phyloP scores from a whole-genome alignment of 2,888 invertebrate species.

The Eupithecia abbreviata region DNA sequence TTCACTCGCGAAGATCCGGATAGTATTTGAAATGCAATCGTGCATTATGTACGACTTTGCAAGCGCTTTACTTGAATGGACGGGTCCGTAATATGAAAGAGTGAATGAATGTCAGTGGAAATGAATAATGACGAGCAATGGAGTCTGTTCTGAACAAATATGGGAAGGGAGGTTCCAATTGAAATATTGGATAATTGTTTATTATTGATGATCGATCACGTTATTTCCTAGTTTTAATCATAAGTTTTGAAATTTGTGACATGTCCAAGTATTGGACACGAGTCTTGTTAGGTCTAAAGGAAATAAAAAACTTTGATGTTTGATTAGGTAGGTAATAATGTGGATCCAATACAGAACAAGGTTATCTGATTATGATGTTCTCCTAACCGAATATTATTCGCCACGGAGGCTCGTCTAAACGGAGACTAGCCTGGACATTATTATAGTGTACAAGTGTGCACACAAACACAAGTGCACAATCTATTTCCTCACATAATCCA shows the following conservation, averaged over 20 bases:
- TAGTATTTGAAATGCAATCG: constrained; percentile 68
- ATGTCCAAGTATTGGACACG: too few relatives aligned
- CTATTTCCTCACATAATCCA: too few relatives aligned
- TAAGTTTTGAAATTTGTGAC: too few relatives aligned
- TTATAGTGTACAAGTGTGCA: too few relatives aligned
- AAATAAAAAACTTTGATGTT: too few relatives aligned
- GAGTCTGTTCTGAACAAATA: constrained; percentile 10
- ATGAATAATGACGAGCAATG: constrained; percentile 30
- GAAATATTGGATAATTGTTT: not conserved
- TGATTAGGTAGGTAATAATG: not conserved
- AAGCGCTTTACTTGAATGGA: constrained; percentile 51
- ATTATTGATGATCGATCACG: not conserved
- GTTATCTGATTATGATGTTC: too few relatives aligned
- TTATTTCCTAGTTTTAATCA: too few relatives aligned
- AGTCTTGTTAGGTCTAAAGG: too few relatives aligned
- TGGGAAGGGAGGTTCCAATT: constrained; percentile 15
- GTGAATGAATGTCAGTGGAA: constrained; percentile 29
- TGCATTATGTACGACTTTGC: constrained; percentile 66
- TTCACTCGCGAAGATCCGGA: constrained; percentile 54
- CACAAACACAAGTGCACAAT: too few relatives aligned
- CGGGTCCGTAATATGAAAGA: constrained; percentile 29
- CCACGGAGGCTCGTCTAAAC: too few relatives aligned
- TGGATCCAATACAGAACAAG: not conserved
- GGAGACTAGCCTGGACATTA: too few relatives aligned
- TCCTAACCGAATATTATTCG: too few relatives aligned